These are phyloP conservation scores for Zapornia atra DNA, from an alignment of 2,113 vertebrate species.

Conservation along the genomic window DNA sequence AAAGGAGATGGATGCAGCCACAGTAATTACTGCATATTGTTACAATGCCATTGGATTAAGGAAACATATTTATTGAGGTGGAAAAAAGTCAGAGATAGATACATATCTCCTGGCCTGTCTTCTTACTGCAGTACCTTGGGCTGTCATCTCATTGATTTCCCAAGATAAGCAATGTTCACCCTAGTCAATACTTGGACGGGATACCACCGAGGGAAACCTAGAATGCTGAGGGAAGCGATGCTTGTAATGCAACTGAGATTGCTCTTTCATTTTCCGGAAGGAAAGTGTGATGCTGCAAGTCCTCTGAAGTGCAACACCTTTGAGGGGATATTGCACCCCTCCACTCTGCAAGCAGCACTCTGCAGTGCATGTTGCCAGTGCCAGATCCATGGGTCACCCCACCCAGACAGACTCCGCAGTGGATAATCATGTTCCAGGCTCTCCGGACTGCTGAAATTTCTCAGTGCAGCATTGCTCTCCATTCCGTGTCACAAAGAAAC, in stretches of 20 bases:
- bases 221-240: background rate
- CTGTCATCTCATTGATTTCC: slow-evolving; percentile 53
- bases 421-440: background rate
- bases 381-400: background rate
- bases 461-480: background rate
- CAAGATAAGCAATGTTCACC: background rate
- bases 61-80: slow-evolving; percentile 40
- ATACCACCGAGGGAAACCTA: background rate
- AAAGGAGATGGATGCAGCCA: slow-evolving; percentile 58
- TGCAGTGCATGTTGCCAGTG: accelerated
- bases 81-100: slow-evolving; percentile 48
- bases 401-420: background rate
- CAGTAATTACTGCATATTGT: slow-evolving; percentile 40
- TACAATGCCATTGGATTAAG: slow-evolving; percentile 19
- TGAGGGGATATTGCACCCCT: background rate
- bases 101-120: slow-evolving; percentile 46
- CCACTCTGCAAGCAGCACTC: background rate
- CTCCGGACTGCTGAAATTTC: background rate
- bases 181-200: background rate
- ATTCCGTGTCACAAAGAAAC: background rate
- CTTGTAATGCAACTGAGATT: background rate
- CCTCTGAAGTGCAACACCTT: background rate
- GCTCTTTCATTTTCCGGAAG: background rate
- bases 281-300: background rate
- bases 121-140: slow-evolving; percentile 12